Percentiles rank a stretch among this genome's conserved stretches.
Conservation (phyloP, 1,140 invertebrate genomes). For the Scaptodrosophila lebanonensis region DNA sequence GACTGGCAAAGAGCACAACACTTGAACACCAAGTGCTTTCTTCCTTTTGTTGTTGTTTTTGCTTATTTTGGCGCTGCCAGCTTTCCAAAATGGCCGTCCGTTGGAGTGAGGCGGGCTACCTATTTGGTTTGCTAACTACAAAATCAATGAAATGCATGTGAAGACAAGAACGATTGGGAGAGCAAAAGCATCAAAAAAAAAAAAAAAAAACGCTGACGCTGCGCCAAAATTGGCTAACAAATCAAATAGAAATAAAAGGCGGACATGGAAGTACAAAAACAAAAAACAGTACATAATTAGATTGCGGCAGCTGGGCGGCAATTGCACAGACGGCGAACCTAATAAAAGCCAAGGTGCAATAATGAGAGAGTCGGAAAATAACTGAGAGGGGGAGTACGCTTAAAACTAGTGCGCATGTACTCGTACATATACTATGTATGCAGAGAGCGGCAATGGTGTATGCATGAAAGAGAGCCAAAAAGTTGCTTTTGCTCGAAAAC, state of each 20-base stretch:
- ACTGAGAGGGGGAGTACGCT: background rate
- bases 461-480: conserved; percentile 36
- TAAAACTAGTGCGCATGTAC: conserved; percentile 45
- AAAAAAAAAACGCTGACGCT: conserved; percentile 12
- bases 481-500: conserved; percentile 20
- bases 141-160: conserved; percentile 24
- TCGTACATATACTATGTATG: too few species aligned
- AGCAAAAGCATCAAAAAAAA: conserved; percentile 14
- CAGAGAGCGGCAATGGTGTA: too few species aligned
- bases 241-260: conserved; percentile 58
- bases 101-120: conserved; percentile 17
- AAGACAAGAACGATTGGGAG: conserved; percentile 28
- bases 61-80: conserved; percentile 1
- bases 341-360: conserved; percentile 18
- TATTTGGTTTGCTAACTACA: conserved; percentile 24
- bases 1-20: conserved; percentile 12
- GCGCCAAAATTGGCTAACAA: conserved; percentile 31
- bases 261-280: conserved; percentile 33
- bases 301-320: conserved; percentile 62
- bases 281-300: conserved; percentile 70
- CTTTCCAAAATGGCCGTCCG: conserved; percentile 56
- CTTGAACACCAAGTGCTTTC: conserved; percentile 39
- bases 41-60: conserved; percentile 15
- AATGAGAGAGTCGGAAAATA: conserved; percentile 11
- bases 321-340: conserved; percentile 44